These are phyloP conservation scores for Harlomillsia oculata DNA, from an alignment of 1,140 invertebrate species.

Conservation along the genomic window DNA sequence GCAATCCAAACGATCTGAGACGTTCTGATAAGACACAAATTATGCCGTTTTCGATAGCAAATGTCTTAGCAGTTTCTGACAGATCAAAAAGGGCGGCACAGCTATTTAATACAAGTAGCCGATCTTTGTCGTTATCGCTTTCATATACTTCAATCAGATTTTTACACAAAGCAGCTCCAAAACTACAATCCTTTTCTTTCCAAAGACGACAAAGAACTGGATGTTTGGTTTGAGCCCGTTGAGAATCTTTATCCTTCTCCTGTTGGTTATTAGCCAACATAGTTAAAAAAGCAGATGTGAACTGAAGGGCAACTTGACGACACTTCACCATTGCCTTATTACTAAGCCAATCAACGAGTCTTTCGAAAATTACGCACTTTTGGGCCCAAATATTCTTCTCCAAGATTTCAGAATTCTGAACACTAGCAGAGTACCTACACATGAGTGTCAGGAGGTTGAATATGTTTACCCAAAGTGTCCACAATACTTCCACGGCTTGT, in stretches of 20 bases:
- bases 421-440: constrained; percentile 19
- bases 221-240: background rate
- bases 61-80: constrained; percentile 15
- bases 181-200: constrained; percentile 7
- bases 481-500: constrained; percentile 2
- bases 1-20: constrained; percentile 13
- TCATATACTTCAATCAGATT: constrained; percentile 9
- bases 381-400: constrained; percentile 27
- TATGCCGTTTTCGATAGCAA: constrained; percentile 11
- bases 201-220: constrained; percentile 12
- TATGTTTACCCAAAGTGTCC: constrained; percentile 21
- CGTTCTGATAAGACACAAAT: constrained; percentile 1
- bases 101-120: constrained; percentile 3
- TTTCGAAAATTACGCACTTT: constrained; percentile 13
- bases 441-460: constrained; percentile 22
- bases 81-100: constrained; percentile 10
- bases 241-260: background rate
- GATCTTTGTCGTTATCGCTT: constrained; percentile 14
- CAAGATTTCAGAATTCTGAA: constrained; percentile 29
- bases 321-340: constrained; percentile 3
- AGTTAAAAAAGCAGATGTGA: constrained; percentile 11
- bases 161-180: constrained; percentile 15
- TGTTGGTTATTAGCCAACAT: constrained; percentile 1
- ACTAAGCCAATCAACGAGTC: constrained; percentile 20
- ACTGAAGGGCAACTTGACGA: constrained; percentile 12